These are phyloP conservation scores for Spinus olivaceus DNA, from an alignment of 2,797 vertebrate genomes.

Conservation along the genomic window DNA sequence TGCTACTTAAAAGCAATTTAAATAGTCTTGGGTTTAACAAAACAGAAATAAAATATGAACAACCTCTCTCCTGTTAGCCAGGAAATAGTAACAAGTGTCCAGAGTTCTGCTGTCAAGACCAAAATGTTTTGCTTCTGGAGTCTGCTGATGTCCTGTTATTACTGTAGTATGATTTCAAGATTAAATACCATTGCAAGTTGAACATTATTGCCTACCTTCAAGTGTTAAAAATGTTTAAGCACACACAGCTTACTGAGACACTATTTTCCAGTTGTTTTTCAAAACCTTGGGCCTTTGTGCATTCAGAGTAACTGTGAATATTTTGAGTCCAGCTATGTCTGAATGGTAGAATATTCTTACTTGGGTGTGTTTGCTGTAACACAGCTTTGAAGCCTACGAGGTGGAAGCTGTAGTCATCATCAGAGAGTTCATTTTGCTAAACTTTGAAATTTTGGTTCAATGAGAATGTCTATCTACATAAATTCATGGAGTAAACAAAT, in stretches of 20 bases:
- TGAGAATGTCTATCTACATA: background rate
- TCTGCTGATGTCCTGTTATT: background rate
- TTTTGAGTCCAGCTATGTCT: background rate
- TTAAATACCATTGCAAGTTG: background rate
- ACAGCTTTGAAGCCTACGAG: background rate
- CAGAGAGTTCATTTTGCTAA: background rate
- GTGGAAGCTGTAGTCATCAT: background rate
- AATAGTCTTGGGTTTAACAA: background rate
- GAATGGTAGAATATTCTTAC: background rate
- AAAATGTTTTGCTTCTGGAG: background rate
- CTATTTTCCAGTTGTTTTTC: background rate
- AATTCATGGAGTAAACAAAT: background rate
- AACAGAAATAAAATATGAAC: background rate
- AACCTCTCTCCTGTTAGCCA: background rate
- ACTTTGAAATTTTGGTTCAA: background rate
- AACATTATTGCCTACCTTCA: background rate
- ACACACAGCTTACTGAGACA: background rate
- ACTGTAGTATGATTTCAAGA: background rate
- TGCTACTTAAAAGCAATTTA: background rate
- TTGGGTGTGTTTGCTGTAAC: background rate
- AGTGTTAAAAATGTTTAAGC: background rate
- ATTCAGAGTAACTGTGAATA: background rate
- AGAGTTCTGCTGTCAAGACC: background rate
- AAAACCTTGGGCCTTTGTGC: background rate
- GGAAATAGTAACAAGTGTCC: background rate